Evolutionary conservation across 1,140 invertebrate genomes (phyloP).

Genomic region (Ooceraea biroi): DNA sequence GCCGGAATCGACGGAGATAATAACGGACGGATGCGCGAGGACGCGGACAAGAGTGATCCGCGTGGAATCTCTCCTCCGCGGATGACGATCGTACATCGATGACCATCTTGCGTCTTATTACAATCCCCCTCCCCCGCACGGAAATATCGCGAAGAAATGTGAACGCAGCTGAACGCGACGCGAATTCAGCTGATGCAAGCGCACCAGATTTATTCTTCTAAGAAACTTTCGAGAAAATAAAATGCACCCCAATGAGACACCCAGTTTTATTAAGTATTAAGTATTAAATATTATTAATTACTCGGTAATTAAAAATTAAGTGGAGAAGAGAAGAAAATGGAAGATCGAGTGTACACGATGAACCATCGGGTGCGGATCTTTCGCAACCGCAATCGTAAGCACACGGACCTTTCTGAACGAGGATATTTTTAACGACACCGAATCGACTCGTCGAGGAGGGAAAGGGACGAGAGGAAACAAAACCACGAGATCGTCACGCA

Average conservation of each 20-base stretch:
- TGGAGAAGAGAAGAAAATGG: too few species aligned
- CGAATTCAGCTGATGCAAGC: too few species aligned
- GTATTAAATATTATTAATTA: background rate
- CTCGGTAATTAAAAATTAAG: background rate
- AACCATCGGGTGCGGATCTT: background rate
- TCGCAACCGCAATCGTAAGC: background rate
- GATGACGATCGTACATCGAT: conserved; percentile 1
- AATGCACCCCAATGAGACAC: too few species aligned
- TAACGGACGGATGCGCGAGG: conserved; percentile 2
- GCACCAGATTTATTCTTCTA: too few species aligned
- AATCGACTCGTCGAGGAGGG: background rate
- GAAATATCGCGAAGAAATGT: too few species aligned
- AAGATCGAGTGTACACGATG: background rate
- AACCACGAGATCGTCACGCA: background rate
- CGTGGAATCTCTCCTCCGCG: background rate
- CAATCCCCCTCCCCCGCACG: too few species aligned
- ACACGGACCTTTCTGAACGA: background rate
- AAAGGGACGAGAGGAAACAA: too few species aligned
- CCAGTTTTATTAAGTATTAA: too few species aligned
- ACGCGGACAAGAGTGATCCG: conserved; percentile 12
- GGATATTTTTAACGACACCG: background rate
- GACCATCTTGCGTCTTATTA: too few species aligned
- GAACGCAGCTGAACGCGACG: too few species aligned
- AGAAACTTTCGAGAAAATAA: too few species aligned
- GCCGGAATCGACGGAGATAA: background rate